These are phyloP conservation scores for Acronicta alni DNA, from an alignment of 2,888 invertebrate genomes.

Conservation along the genomic window DNA sequence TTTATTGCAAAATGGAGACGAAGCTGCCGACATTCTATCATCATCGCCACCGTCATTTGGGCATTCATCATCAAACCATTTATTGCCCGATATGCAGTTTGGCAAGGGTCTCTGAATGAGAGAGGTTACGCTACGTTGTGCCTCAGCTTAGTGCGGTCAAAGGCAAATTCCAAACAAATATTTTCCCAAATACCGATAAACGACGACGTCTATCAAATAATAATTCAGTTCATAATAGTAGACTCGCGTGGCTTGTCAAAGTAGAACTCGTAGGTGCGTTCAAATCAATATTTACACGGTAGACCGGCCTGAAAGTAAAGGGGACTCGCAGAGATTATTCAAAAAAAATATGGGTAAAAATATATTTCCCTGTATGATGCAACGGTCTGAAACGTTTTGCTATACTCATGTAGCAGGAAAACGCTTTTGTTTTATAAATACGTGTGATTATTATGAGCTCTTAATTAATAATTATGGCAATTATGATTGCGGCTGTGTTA, in stretches of 20 bases:
- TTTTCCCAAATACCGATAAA: neutral
- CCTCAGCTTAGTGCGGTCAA: no score
- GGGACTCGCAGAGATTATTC: constrained; percentile 28
- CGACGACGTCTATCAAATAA: constrained; percentile 35
- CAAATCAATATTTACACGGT: constrained; percentile 42
- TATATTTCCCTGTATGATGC: constrained; percentile 14
- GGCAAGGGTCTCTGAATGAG: no score
- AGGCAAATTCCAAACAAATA: neutral
- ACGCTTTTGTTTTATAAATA: constrained; percentile 42
- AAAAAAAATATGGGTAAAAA: constrained; percentile 35
- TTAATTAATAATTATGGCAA: no score
- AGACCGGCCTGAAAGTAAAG: constrained; percentile 31
- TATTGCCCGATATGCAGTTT: no score
- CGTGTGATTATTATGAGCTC: constrained; percentile 34
- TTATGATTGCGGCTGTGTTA: no score
- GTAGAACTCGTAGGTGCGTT: constrained; percentile 39
- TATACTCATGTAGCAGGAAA: constrained; percentile 43
- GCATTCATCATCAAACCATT: no score
- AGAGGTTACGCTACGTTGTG: no score
- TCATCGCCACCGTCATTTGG: no score
- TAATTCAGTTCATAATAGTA: constrained; percentile 22
- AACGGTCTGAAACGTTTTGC: constrained; percentile 39
- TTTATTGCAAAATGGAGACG: no score
- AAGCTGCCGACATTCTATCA: no score
- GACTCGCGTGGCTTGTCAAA: constrained; percentile 38